Conservation (phyloP, 2,888 invertebrate genomes). For the Masnerella sp. region DNA sequence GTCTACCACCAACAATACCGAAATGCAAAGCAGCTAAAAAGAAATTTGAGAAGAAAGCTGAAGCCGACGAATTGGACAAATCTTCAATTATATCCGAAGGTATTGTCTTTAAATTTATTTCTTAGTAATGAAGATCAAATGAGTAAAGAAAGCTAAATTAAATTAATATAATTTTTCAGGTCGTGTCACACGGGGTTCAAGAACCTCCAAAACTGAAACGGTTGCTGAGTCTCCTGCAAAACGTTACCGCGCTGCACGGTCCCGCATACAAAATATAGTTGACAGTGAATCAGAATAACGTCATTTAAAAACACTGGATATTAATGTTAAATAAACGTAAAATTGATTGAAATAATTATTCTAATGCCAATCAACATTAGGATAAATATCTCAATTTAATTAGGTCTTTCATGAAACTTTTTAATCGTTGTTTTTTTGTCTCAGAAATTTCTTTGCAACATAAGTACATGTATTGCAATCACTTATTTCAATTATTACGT, state of each 20-base stretch:
- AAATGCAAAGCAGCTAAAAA: slow-evolving; percentile 70
- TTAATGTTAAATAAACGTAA: too few species aligned
- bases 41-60: slow-evolving; percentile 64
- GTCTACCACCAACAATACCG: slow-evolving; percentile 68
- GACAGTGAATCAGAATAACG: slow-evolving; percentile 64
- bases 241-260: slow-evolving; percentile 57
- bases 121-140: not conserved
- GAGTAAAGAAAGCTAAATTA: not conserved
- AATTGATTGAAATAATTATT: too few species aligned
- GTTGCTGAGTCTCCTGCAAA: slow-evolving; percentile 45
- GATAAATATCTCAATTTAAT: slow-evolving; percentile 40
- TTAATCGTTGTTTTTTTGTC: too few species aligned
- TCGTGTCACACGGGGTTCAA: slow-evolving; percentile 62
- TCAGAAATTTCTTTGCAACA: too few species aligned
- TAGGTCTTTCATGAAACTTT: too few species aligned
- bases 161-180: slow-evolving; percentile 44
- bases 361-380: slow-evolving; percentile 30
- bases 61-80: slow-evolving; percentile 67
- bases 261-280: slow-evolving; percentile 58
- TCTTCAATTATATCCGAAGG: slow-evolving; percentile 70
- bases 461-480: too few species aligned
- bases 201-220: slow-evolving; percentile 41
- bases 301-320: too few species aligned
- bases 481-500: too few species aligned
- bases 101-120: slow-evolving; percentile 43